Conservation (phyloP, 1,140 invertebrate genomes). For the Eueides isabella region DNA sequence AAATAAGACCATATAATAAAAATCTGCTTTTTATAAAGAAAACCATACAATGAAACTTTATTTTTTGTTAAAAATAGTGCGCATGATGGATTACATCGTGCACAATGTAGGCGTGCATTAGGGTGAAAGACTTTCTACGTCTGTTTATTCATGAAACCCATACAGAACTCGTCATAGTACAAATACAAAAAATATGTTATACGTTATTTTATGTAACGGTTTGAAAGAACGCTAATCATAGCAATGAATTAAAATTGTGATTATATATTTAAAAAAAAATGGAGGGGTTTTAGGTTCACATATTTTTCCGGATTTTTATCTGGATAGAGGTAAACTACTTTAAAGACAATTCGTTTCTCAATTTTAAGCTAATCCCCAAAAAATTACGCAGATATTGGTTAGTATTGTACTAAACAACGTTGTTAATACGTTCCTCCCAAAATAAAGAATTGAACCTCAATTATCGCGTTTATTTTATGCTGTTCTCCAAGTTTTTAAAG, state of each 20-base stretch:
- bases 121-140: background rate
- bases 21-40: background rate
- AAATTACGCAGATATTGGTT: too few species aligned
- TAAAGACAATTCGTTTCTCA: too few species aligned
- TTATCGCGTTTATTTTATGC: too few species aligned
- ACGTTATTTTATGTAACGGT: background rate
- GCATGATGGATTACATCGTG: constrained; percentile 11
- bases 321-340: too few species aligned
- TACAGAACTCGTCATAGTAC: background rate
- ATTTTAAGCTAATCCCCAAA: too few species aligned
- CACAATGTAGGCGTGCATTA: constrained; percentile 2
- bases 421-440: too few species aligned
- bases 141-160: background rate
- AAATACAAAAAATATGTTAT: background rate
- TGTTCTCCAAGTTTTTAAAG: too few species aligned
- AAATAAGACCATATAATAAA: constrained; percentile 1
- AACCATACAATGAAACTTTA: background rate
- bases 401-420: too few species aligned
- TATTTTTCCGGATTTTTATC: too few species aligned
- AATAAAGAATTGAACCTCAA: too few species aligned
- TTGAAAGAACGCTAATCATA: background rate
- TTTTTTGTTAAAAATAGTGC: constrained; percentile 7
- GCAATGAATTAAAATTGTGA: background rate
- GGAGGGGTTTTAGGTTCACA: too few species aligned
- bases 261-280: background rate